Conservation (phyloP, 2,888 invertebrate genomes). For the Laothoe populi region DNA sequence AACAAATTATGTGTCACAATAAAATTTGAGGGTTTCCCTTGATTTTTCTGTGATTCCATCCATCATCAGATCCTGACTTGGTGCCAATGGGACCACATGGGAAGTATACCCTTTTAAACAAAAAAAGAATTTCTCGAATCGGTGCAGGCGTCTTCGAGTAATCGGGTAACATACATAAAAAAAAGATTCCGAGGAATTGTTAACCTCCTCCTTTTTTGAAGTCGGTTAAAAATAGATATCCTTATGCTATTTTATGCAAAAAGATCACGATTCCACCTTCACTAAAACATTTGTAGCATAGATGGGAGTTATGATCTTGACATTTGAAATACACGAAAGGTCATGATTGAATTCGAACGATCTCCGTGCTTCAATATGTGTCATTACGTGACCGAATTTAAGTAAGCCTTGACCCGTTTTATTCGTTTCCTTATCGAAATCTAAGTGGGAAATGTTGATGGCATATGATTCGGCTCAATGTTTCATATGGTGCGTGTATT, state of each 20-base stretch:
- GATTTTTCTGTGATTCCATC: no score
- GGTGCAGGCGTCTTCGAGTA: no score
- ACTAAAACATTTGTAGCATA: conserved; percentile 38
- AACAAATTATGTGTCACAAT: no score
- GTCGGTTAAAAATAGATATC: conserved; percentile 10
- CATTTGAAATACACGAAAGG: conserved; percentile 58
- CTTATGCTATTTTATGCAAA: conserved; percentile 27
- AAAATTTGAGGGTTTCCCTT: no score
- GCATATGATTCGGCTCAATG: neutral
- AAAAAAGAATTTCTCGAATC: no score
- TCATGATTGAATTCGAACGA: conserved; percentile 34
- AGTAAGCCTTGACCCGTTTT: conserved; percentile 15
- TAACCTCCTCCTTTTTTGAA: no score
- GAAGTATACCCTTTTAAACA: no score
- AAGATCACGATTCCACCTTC: conserved; percentile 27
- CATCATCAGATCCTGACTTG: no score
- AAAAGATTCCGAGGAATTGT: no score
- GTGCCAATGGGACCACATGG: no score
- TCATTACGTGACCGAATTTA: conserved; percentile 30
- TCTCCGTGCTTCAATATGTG: conserved; percentile 31
- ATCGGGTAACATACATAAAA: no score
- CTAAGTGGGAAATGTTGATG: neutral
- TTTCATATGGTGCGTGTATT: neutral
- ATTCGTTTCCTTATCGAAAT: neutral
- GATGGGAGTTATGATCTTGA: conserved; percentile 56